These are phyloP conservation scores for Camponotus vicinus DNA, from an alignment of 1,140 invertebrate genomes.

Conservation along the genomic window DNA sequence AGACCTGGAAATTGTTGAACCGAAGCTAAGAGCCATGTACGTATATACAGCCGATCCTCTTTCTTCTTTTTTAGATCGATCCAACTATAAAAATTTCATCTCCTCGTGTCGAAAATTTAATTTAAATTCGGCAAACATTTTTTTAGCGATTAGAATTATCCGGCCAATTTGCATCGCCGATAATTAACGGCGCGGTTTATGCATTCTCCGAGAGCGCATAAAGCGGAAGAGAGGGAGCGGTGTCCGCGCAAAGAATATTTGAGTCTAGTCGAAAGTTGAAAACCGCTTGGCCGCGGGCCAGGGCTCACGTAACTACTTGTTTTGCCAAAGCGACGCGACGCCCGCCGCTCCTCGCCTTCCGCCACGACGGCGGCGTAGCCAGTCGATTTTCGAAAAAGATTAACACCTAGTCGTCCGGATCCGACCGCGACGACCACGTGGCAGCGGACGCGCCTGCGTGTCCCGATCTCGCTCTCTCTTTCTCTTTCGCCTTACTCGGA, in stretches of 20 bases:
- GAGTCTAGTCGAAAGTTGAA: conserved; percentile 58
- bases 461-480: conserved; percentile 47
- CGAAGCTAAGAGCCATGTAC: not conserved
- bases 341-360: conserved; percentile 26
- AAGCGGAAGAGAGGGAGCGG: not conserved
- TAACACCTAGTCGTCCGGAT: conserved; percentile 72
- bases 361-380: conserved; percentile 50
- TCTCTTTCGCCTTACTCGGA: conserved; percentile 69
- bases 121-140: no score
- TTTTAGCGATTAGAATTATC: not conserved
- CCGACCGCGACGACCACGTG: conserved; percentile 72
- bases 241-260: conserved; percentile 45
- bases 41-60: conserved; percentile 20
- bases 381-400: conserved; percentile 76
- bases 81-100: not conserved
- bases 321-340: conserved; percentile 70
- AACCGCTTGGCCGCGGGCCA: conserved; percentile 71
- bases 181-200: conserved; percentile 3
- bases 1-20: not conserved
- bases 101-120: conserved; percentile 2
- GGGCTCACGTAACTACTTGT: conserved; percentile 77
- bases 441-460: conserved; percentile 76
- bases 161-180: not conserved
- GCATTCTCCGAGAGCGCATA: not conserved
- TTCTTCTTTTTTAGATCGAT: not conserved